A percentile compares a stretch with the other conserved stretches of the same genome.
These are phyloP conservation scores for Spea bombifrons DNA, from an alignment of 2,113 vertebrate species.

Conservation along the genomic window DNA sequence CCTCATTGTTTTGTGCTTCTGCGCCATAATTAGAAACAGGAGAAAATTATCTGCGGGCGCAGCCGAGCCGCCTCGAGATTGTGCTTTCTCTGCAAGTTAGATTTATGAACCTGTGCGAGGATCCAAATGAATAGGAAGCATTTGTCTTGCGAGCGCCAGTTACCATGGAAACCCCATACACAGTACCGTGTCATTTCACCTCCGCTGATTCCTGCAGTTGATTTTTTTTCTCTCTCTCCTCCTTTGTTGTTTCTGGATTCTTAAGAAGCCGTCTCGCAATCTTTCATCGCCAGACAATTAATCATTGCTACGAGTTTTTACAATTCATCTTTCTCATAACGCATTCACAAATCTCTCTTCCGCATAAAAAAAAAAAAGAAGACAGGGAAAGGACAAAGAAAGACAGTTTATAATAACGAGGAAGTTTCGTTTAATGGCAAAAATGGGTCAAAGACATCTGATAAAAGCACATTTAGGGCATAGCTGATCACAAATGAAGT, in stretches of 20 bases:
- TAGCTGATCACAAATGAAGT: no score
- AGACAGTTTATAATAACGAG: no score
- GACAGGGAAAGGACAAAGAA: background rate
- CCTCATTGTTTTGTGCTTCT: constrained; percentile 68
- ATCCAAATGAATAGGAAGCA: constrained; percentile 71
- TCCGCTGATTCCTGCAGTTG: constrained; percentile 73
- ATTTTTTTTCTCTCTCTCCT: constrained; percentile 59
- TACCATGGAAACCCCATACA: constrained; percentile 81
- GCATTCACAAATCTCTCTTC: constrained; percentile 18
- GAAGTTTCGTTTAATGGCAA: no score
- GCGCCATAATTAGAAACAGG: constrained; percentile 74
- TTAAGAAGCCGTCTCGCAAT: constrained; percentile 74
- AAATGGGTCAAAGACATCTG: no score
- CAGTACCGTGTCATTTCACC: constrained; percentile 75
- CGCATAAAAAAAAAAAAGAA: background rate
- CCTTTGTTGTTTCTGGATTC: constrained; percentile 72
- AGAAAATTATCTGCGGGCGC: constrained; percentile 66
- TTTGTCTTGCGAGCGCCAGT: constrained; percentile 75
- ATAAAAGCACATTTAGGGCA: no score
- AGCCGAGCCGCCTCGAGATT: constrained; percentile 67
- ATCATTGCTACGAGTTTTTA: constrained; percentile 60
- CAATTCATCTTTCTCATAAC: constrained; percentile 6
- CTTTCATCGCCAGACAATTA: constrained; percentile 65
- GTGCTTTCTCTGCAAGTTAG: constrained; percentile 76
- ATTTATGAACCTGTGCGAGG: constrained; percentile 79